Conservation (phyloP, 2,797 vertebrate species). For the Sebastes iracundus region DNA sequence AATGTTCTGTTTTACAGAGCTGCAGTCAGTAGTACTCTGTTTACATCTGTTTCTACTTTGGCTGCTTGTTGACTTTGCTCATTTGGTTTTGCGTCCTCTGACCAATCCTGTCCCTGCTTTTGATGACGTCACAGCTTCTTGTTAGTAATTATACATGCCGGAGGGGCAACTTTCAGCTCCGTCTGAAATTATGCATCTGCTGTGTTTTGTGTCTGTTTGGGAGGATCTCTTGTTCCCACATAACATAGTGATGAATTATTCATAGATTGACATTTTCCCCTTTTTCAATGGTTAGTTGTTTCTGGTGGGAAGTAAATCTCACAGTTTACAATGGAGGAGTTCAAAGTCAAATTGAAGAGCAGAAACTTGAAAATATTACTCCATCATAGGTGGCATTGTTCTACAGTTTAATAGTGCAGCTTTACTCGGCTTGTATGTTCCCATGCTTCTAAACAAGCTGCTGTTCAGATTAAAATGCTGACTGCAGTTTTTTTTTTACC, state of each 20-base stretch:
- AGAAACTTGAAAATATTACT: neutral
- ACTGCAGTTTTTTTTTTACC: neutral
- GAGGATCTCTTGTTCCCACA: slow-evolving; percentile 51
- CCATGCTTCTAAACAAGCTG: neutral
- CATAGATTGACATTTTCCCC: slow-evolving; percentile 63
- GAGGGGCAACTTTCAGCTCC: neutral
- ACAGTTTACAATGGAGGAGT: slow-evolving; percentile 10
- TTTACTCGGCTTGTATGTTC: neutral
- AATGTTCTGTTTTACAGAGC: neutral
- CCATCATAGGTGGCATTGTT: neutral
- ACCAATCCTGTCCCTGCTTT: neutral
- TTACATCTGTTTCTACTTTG: neutral
- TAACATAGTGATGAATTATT: slow-evolving; percentile 65
- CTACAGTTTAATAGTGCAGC: too few relatives aligned
- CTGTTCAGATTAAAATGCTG: neutral
- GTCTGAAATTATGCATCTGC: slow-evolving; percentile 13
- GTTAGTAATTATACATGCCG: neutral
- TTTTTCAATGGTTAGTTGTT: slow-evolving; percentile 57
- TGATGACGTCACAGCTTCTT: neutral
- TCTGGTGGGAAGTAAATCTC: slow-evolving; percentile 15
- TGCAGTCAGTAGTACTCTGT: neutral
- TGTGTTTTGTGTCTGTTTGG: slow-evolving; percentile 18
- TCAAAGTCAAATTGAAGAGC: neutral
- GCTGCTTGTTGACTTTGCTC: neutral
- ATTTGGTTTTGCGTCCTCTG: neutral